phyloP scores from a whole-genome alignment of 2,113 vertebrate genomes.

The Otocyon megalotis region DNA sequence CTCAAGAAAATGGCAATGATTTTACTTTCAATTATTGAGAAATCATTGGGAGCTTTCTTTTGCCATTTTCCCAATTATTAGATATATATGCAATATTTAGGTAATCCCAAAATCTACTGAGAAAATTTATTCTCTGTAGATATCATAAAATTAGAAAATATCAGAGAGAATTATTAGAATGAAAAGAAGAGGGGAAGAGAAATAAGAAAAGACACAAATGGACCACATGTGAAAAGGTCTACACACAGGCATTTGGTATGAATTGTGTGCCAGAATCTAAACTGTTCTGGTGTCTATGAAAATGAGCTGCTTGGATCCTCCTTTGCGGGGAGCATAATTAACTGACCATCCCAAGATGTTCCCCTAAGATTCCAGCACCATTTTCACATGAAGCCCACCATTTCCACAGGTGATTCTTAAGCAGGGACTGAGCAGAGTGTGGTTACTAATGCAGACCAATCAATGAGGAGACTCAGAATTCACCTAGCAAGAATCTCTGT shows the following conservation, averaged over 20 bases:
- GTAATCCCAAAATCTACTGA: background rate
- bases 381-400: background rate
- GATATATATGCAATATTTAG: background rate
- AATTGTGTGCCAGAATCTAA: background rate
- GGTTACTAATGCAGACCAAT: background rate
- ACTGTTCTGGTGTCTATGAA: background rate
- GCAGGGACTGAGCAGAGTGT: background rate
- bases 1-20: background rate
- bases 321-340: too few species aligned
- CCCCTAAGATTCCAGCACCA: rapidly evolving
- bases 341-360: rapidly evolving
- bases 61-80: background rate
- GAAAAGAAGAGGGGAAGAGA: background rate
- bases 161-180: background rate
- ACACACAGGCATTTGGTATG: background rate
- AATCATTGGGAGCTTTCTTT: background rate
- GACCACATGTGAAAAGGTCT: background rate
- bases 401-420: background rate
- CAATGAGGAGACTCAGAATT: background rate
- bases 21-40: background rate
- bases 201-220: background rate
- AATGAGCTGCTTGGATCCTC: background rate
- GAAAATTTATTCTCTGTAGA: background rate
- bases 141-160: background rate
- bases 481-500: background rate